Evolutionary conservation across 2,113 vertebrate species (phyloP).

Genomic region (Eclectus roratus): DNA sequence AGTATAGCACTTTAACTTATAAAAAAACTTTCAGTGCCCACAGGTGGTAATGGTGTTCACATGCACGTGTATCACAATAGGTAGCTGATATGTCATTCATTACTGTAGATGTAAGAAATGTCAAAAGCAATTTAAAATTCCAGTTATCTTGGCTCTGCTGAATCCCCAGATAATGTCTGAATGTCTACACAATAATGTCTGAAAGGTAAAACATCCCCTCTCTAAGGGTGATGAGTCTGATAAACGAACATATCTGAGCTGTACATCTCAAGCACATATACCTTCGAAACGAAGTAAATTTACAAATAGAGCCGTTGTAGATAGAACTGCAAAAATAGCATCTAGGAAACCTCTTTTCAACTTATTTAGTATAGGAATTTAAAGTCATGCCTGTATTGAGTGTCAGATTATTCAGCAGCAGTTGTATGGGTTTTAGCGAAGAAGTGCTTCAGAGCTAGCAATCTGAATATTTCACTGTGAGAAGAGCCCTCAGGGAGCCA

Average conservation of each 20-base stretch:
- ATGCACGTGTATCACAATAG: not conserved
- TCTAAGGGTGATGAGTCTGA: not conserved
- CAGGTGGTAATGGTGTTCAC: not conserved
- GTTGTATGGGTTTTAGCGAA: not conserved
- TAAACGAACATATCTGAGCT: not conserved
- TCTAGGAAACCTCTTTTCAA: not conserved
- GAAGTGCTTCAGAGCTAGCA: not conserved
- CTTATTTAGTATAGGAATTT: not conserved
- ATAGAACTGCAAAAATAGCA: not conserved
- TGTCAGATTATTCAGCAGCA: not conserved
- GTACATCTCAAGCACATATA: rapidly evolving
- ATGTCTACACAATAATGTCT: not conserved
- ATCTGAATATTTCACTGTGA: not conserved
- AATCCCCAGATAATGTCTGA: not conserved
- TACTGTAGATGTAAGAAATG: not conserved
- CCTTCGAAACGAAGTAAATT: not conserved
- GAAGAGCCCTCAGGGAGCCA: not conserved
- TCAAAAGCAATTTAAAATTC: constrained; percentile 11
- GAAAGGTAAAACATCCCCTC: not conserved
- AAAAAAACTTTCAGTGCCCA: not conserved
- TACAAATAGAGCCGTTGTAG: not conserved
- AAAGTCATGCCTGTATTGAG: not conserved
- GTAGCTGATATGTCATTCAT: not conserved
- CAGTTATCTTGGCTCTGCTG: not conserved
- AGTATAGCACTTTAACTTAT: not conserved